Base-by-base conservation (phyloP, 2,888 invertebrate genomes). In the Patella ulyssiponensis region DNA sequence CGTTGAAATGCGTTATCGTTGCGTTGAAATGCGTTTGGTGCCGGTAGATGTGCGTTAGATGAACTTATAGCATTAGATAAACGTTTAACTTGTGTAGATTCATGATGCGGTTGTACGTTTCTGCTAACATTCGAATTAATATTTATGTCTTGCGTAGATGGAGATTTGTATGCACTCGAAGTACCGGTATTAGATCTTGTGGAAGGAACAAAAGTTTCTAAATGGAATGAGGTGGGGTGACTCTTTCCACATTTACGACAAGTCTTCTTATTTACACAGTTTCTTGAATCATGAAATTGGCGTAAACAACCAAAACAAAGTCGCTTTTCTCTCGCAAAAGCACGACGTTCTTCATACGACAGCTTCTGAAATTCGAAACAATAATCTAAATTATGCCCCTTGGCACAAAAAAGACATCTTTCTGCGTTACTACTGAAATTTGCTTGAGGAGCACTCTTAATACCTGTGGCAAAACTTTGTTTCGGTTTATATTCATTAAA, bases 251-350 rank as follows among this genome's bases (percentile, higher is more conserved):
- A n/a, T n/a, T n/a, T n/a, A n/a, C n/a, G 44, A 27, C 72, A 72
- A 1, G 11, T 72, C 52, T 54, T 72, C 72, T 27, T 72, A 15
- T 51, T 72, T 11, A 33, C 15, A 52, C 52, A 72, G 52, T 54
- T 54, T 15, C 54, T 17, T 12, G 23, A 17, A n/a, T 52, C 20
- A 27, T 72, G 72, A 15, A 52, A 53, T 20, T 53, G 44, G n/a
- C 52, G 17, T 23, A 53, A 53, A 20, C 72, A 72, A 54, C 72
- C 72, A 53, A 51, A 72, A 54, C 72, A 72, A 5, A 52, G 15
- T 52, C 72, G 44, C 23, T 72, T 72, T 12, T 52, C 15, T 15
- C 52, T 15, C 44, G 54, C 52, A 27, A 23, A 72, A 0, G n/a
- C 9, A n/a, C 52, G 4, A 52, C 72, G 14, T 53, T 72, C 53